Conservation (phyloP, 2,797 vertebrate species). For the Poeciliopsis presidionis region DNA sequence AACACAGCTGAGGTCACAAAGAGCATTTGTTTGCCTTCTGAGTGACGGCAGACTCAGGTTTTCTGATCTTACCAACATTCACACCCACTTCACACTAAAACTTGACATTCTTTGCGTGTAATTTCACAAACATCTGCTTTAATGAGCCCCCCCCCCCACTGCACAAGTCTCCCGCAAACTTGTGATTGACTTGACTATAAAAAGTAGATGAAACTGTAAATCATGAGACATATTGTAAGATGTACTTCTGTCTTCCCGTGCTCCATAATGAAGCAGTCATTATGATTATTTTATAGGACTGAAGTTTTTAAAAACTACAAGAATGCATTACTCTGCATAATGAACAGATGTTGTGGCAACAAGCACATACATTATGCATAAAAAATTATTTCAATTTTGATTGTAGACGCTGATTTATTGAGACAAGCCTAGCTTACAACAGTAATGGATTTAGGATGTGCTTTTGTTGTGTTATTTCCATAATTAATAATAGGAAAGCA, state of each 20-base stretch:
- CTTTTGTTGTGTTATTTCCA: constrained; percentile 94
- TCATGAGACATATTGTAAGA: constrained; percentile 82
- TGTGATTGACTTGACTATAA: constrained; percentile 83
- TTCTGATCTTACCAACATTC: constrained; percentile 47
- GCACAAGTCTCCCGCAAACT: constrained; percentile 78
- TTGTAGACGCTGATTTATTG: constrained; percentile 98
- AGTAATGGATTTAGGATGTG: constrained; percentile 97
- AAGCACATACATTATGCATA: constrained; percentile 97
- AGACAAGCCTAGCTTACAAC: constrained; percentile 94
- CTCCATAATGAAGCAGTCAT: constrained; percentile 88
- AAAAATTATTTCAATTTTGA: constrained; percentile 98
- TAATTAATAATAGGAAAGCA: constrained; percentile 91
- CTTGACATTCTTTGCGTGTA: constrained; percentile 52
- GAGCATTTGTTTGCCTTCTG: constrained; percentile 30
- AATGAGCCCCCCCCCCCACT: constrained; percentile 73
- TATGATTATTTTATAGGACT: constrained; percentile 91
- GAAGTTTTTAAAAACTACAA: constrained; percentile 96
- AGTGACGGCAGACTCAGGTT: constrained; percentile 55
- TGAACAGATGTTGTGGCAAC: constrained; percentile 98
- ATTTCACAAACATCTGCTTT: constrained; percentile 80
- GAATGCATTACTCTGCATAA: constrained; percentile 95
- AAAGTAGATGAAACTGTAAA: constrained; percentile 84
- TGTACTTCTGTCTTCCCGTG: constrained; percentile 80
- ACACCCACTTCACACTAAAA: constrained; percentile 56
- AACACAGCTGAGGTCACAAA: constrained; percentile 30